phyloP scores from a whole-genome alignment of 2,888 invertebrate genomes.

The Tholera decimalis region DNA sequence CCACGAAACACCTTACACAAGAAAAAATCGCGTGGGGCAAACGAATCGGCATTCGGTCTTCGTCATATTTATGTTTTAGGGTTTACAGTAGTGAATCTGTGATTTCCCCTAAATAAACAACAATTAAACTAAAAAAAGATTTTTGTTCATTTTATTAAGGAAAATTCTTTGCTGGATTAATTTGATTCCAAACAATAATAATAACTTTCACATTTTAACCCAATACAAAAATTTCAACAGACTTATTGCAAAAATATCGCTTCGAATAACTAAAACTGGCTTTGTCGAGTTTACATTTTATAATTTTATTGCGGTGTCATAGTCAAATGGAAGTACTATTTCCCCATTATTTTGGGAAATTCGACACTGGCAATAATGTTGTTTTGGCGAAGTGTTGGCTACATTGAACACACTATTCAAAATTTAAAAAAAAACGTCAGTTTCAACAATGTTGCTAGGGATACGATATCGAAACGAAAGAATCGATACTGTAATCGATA shows the following conservation, averaged over 20 bases:
- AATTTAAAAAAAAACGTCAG: constrained; percentile 48
- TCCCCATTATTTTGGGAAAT: constrained; percentile 6
- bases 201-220: no score
- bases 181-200: no score
- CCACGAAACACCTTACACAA: constrained; percentile 64
- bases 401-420: constrained; percentile 10
- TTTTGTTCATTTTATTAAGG: no score
- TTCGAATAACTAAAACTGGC: neutral
- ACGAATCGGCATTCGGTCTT: constrained; percentile 73
- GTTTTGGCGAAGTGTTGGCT: constrained; percentile 43
- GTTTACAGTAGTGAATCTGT: constrained; percentile 60
- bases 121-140: no score
- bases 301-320: no score
- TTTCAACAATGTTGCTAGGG: constrained; percentile 2
- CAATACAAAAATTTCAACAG: no score
- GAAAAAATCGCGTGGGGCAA: constrained; percentile 80
- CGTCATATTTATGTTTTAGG: constrained; percentile 70
- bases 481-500: no score
- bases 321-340: neutral
- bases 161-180: no score
- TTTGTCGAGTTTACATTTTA: no score
- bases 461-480: no score
- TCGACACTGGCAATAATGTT: constrained; percentile 39
- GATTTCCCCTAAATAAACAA: neutral
- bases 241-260: neutral